A percentile compares a stretch with the other conserved stretches of the same genome.
phyloP scores from a whole-genome alignment of 2,113 vertebrate genomes.

The Hiodon tergisus region DNA sequence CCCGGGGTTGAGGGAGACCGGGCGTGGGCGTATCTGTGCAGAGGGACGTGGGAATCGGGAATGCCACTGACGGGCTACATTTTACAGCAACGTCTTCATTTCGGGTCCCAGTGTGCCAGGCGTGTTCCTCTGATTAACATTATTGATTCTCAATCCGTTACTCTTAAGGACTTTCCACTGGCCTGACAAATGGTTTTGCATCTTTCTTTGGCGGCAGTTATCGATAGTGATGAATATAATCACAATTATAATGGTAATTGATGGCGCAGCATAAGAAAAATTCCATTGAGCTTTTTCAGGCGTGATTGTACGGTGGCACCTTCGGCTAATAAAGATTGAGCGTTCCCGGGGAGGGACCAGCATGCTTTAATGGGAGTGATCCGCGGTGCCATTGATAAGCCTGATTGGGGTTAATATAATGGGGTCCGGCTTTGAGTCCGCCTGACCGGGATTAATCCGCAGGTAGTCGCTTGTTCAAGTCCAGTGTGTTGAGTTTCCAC shows the following conservation, averaged over 20 bases:
- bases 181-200: conserved; percentile 19
- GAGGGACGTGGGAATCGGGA: neutral
- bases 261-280: conserved; percentile 21
- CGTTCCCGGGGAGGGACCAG: conserved; percentile 16
- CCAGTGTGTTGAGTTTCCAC: conserved; percentile 39
- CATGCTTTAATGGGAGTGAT: conserved; percentile 30
- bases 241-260: conserved; percentile 26
- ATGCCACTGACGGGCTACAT: conserved; percentile 23
- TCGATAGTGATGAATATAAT: conserved; percentile 32
- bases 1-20: conserved; percentile 14
- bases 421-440: conserved; percentile 46
- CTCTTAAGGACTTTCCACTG: conserved; percentile 31
- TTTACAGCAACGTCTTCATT: conserved; percentile 31
- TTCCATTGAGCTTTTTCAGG: conserved; percentile 25
- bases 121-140: conserved; percentile 41
- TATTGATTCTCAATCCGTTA: conserved; percentile 42
- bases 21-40: neutral
- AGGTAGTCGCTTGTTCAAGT: conserved; percentile 30
- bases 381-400: conserved; percentile 41
- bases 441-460: conserved; percentile 54
- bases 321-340: conserved; percentile 30
- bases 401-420: conserved; percentile 54
- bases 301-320: conserved; percentile 23
- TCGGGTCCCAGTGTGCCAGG: conserved; percentile 28
- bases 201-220: conserved; percentile 26